Base-by-base conservation (phyloP, 2,797 vertebrate genomes). In the Pseudotriccus pelzelni region DNA sequence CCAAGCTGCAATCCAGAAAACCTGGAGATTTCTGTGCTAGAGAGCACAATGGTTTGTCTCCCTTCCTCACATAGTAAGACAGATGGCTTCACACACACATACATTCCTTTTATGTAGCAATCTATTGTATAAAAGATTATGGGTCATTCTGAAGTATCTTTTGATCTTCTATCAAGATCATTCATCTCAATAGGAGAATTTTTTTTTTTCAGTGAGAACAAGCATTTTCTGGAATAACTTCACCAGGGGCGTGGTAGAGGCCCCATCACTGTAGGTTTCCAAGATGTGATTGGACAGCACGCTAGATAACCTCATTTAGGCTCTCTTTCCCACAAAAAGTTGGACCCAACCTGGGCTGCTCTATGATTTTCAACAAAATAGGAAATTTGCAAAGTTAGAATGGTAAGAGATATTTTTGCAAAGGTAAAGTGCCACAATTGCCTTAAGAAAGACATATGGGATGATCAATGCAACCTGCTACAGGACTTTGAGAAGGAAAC, bases 21-120 rank as follows among this genome's bases (percentile, higher is more conserved):
- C 22, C 27, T 46, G 37, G 37, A 14, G 49, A 74, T 20, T 67
- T 77, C 34, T 44, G 39, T 25, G 34, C 12, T 28, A 20, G 27
- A 79, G 8, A 1, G 0, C 10, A 16, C 25, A n/a, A 13, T 0
- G 3, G 7, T 37, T 86, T 56, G 41, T 34, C 66, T 69, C 22
- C 7, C 14, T 28, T n/a, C 9, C n/a, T 66, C 28, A 21, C 4
- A 19, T 0, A 14, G 39, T 25, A 64, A 76, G 27, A 66, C 62
- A 80, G 52, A 46, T 4, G 13, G 14, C 76, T n/a, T 56, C 37
- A 43, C 7, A 32, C 16, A 34, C 8, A 47, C 4, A 41, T 1
- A 32, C 0, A 1, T 39, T 70, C 37, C 8, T 47, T 59, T 74
- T 10, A 70, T 5, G 15, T 2, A 83, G 50, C 19, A 52, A 81